These are phyloP conservation scores for Caenorhabditis zanzibari DNA, from an alignment of 2,888 invertebrate genomes.

Conservation along the genomic window DNA sequence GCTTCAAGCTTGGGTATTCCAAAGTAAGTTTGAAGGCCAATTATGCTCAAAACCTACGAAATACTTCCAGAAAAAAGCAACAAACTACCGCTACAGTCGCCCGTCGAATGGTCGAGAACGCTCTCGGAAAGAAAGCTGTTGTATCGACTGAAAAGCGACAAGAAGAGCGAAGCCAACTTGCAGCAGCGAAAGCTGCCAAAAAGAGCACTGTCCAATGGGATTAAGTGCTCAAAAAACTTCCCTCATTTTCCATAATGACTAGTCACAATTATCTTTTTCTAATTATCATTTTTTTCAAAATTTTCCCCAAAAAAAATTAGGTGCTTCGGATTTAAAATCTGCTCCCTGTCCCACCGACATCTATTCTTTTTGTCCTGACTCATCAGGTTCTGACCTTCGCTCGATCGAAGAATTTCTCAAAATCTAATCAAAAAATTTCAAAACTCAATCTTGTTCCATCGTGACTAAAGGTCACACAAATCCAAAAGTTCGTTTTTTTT, in stretches of 20 bases:
- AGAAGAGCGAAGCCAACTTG: constrained; percentile 67
- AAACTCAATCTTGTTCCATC: neutral
- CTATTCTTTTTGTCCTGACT: constrained; percentile 12
- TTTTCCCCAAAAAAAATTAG: neutral
- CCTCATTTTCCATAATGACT: neutral
- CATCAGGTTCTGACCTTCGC: constrained; percentile 48
- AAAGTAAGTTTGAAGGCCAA: constrained; percentile 49
- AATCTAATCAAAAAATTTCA: neutral
- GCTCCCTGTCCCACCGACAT: constrained; percentile 37
- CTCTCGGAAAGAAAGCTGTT: constrained; percentile 66
- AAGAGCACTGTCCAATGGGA: constrained; percentile 69
- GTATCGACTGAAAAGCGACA: constrained; percentile 67
- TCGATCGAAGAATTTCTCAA: constrained; percentile 35
- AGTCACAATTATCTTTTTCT: constrained; percentile 22
- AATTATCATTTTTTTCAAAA: neutral
- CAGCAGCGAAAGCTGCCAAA: constrained; percentile 67
- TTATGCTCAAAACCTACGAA: no score
- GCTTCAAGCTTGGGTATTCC: constrained; percentile 25
- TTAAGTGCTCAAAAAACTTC: constrained; percentile 22
- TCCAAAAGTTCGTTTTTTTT: neutral
- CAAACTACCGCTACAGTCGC: constrained; percentile 69
- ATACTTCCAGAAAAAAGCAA: constrained; percentile 50
- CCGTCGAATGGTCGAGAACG: constrained; percentile 71
- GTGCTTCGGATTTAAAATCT: constrained; percentile 58
- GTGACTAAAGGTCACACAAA: constrained; percentile 1